Evolutionary conservation across 2,888 invertebrate species (phyloP), one percentile per base, ranked within the genome.

Genomic region (Calameuta idolon): DNA sequence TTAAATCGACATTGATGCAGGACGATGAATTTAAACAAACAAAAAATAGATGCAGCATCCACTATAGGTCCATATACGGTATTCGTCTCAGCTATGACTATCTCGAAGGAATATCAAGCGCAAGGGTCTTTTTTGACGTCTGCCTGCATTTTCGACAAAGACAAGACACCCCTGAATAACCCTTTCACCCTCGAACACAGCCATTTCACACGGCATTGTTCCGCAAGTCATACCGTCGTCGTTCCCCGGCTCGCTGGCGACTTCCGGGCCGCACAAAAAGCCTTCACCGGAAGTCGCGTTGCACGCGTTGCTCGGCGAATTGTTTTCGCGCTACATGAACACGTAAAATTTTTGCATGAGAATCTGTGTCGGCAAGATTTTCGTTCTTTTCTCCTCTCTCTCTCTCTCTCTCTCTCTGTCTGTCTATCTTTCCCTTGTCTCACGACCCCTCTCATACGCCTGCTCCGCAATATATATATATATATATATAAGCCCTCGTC

Each of bases 361-460:
- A 23, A 55, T 55, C 23, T 55, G 5, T 55, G 23, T 23, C 55
- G 55, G 55, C 55, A 55, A 55, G 23, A 55, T 55, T 23, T 55
- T 55, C 1, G 2, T 55, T 79, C 73, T 31, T 40, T 37, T 73
- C 37, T 34, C 75, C 34, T 31, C 71, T 37, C 68, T 35, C 75
- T 33, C 33, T 33, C 68, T 55, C 77, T 40, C 74, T 31, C 68
- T 37, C 68, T 55, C 75, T 31, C 23, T 33, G 4, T 33, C 3
- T 33, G 33, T 31, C 30, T 69, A 30, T 68, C 34, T 33, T 40
- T 35, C 75, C 68, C 69, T 73, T 40, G 69, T 77, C 34, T 69
- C 69, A 75, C 55, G 75, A 73, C 12, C 73, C 40, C 37, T 40
- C 69, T 68, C 69, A n/a, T 34, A 71, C 15, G 34, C 31, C 69